phyloP scores from a whole-genome alignment of 2,113 vertebrate genomes.

The Sterna hirundo region DNA sequence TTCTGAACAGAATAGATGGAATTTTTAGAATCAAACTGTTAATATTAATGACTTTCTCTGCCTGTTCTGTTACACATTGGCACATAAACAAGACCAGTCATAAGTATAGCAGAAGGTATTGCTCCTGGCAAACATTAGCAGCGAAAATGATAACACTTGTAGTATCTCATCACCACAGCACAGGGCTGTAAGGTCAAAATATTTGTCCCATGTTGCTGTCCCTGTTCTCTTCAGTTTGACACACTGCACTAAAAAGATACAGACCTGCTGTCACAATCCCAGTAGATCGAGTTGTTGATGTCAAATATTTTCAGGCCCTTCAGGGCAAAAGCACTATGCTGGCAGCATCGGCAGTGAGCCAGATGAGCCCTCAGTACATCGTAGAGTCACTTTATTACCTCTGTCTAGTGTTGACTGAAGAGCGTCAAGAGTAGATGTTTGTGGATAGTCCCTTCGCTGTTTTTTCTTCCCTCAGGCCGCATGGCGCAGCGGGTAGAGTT shows the following conservation, averaged over 20 bases:
- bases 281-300: constrained; percentile 11
- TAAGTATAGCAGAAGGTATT: constrained; percentile 1
- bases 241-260: not conserved
- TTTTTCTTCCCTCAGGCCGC: not conserved
- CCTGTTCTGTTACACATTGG: no score
- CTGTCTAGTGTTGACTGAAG: not conserved
- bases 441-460: not conserved
- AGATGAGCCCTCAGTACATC: not conserved
- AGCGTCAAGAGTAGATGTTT: not conserved
- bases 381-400: not conserved
- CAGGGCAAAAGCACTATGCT: not conserved
- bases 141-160: not conserved
- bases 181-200: constrained; percentile 6
- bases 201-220: constrained; percentile 40
- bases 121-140: not conserved
- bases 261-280: constrained; percentile 36
- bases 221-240: constrained; percentile 34
- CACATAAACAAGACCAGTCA: not conserved
- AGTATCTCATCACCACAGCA: not conserved
- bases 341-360: not conserved
- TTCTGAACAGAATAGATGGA: not conserved
- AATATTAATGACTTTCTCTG: not conserved
- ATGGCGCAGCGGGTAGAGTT: not conserved
- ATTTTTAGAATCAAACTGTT: not conserved
- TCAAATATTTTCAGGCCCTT: not conserved